Conservation (phyloP, 2,113 vertebrate genomes). For the Megatriorchis doriae region DNA sequence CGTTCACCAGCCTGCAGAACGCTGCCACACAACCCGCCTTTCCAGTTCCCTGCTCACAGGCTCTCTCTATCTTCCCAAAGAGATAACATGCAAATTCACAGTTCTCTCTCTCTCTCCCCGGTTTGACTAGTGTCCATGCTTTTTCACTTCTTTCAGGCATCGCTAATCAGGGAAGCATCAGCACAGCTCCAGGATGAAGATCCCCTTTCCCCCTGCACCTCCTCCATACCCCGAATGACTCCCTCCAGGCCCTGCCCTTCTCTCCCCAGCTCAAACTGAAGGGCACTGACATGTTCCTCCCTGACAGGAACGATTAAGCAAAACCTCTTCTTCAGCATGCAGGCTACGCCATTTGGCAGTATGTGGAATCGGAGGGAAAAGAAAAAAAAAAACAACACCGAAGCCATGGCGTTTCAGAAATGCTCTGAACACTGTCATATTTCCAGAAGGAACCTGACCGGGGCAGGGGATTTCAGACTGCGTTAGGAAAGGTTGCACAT, state of each 20-base stretch:
- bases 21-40: not conserved
- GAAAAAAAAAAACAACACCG: rapidly evolving
- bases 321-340: not conserved
- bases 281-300: not conserved
- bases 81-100: not conserved
- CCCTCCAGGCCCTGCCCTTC: not conserved
- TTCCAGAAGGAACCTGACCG: not conserved
- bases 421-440: not conserved
- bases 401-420: not conserved
- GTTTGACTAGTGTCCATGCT: no score
- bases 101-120: not conserved
- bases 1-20: not conserved
- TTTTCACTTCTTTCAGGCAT: not conserved
- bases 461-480: not conserved
- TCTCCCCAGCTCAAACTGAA: not conserved
- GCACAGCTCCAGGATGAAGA: not conserved
- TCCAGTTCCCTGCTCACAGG: not conserved
- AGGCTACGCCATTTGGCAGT: not conserved
- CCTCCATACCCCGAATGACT: not conserved
- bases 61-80: not conserved
- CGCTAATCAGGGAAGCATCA: not conserved
- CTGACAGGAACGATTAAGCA: not conserved
- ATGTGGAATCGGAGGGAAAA: not conserved
- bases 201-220: not conserved
- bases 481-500: rapidly evolving